A percentile compares a stretch with the other conserved stretches of the same genome.
Evolutionary conservation across 1,140 invertebrate species (phyloP).

Genomic region (Trissolcus basalis): DNA sequence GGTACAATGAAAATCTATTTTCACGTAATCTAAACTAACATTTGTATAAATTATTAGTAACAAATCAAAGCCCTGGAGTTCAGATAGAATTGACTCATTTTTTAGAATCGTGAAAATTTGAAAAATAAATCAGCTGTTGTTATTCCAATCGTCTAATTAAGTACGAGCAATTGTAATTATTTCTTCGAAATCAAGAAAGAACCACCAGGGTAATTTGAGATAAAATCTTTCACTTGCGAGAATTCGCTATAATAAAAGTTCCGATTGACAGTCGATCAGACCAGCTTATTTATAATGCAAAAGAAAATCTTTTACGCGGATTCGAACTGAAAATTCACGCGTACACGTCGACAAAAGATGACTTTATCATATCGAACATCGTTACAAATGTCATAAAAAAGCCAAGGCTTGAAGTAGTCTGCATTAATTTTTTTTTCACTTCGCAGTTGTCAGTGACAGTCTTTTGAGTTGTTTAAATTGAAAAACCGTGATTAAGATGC

Average conservation of each 20-base stretch:
- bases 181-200: background rate
- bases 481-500: constrained; percentile 45
- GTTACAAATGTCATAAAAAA: constrained; percentile 50
- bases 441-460: constrained; percentile 53
- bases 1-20: constrained; percentile 8
- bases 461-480: constrained; percentile 51
- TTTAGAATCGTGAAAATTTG: background rate
- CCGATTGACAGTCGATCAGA: constrained; percentile 1
- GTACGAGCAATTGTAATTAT: background rate
- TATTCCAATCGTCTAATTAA: too few relatives aligned
- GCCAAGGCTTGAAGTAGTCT: constrained; percentile 52
- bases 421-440: constrained; percentile 47
- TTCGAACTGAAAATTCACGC: constrained; percentile 16
- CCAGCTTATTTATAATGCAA: too few relatives aligned
- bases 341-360: constrained; percentile 16
- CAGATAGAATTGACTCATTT: background rate
- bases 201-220: constrained; percentile 3
- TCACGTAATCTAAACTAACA: constrained; percentile 6
- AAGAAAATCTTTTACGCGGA: constrained; percentile 9
- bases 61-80: constrained; percentile 1
- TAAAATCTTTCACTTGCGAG: constrained; percentile 18
- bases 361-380: constrained; percentile 51
- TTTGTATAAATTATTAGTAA: constrained; percentile 11
- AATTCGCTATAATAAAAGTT: constrained; percentile 10
- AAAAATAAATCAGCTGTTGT: too few relatives aligned